These are phyloP conservation scores for Brachionus koreanus DNA, from an alignment of 1,140 invertebrate species.

Conservation along the genomic window DNA sequence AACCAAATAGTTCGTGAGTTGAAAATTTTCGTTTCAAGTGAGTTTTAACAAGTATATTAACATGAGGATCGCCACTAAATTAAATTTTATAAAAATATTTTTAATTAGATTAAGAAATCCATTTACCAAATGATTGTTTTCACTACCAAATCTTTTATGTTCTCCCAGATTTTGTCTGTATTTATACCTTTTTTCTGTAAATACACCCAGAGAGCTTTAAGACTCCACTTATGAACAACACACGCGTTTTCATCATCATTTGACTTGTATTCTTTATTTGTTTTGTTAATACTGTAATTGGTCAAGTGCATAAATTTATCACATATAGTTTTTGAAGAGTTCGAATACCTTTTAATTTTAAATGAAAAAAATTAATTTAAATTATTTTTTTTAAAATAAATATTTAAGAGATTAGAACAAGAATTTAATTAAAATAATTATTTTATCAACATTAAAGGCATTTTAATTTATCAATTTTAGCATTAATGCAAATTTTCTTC, in stretches of 20 bases:
- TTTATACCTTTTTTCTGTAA: slow-evolving; percentile 76
- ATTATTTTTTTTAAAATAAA: no score
- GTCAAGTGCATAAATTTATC: slow-evolving; percentile 60
- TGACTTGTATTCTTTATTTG: slow-evolving; percentile 54
- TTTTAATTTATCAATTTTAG: no score
- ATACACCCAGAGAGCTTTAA: slow-evolving; percentile 82
- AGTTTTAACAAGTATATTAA: slow-evolving; percentile 55
- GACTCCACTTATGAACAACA: slow-evolving; percentile 63
- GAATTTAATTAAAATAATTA: no score
- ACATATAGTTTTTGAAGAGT: slow-evolving; percentile 52
- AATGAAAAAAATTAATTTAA: no score
- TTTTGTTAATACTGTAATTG: slow-evolving; percentile 60
- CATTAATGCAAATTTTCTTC: no score
- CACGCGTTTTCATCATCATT: slow-evolving; percentile 55
- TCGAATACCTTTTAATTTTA: slow-evolving; percentile 55
- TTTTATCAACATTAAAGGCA: no score
- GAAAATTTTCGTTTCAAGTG: slow-evolving; percentile 67
- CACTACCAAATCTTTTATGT: slow-evolving; percentile 84
- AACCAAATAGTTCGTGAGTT: slow-evolving; percentile 80
- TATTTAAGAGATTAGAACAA: no score
- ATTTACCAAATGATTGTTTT: slow-evolving; percentile 73
- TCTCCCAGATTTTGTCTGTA: slow-evolving; percentile 73
- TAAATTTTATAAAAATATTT: no score
- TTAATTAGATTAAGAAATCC: neutral
- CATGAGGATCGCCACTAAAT: slow-evolving; percentile 52